phyloP scores from a whole-genome alignment of 2,797 vertebrate species.

The Protonibea diacanthus region DNA sequence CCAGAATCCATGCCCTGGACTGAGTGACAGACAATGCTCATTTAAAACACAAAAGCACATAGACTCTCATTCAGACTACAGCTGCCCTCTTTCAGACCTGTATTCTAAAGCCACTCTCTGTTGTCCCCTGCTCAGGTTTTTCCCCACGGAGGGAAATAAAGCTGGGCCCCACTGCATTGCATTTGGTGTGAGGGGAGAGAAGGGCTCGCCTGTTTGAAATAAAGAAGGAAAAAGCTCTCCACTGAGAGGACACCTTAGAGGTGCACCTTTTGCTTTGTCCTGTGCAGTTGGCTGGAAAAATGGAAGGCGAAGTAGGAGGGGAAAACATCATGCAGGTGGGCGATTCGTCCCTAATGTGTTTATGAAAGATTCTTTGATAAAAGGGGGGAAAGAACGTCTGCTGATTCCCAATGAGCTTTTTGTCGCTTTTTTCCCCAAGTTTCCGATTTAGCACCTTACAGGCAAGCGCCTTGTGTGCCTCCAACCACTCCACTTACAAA shows the following conservation, averaged over 20 bases:
- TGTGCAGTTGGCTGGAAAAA: conserved; percentile 89
- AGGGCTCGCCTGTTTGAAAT: conserved; percentile 87
- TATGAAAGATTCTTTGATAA: conserved; percentile 89
- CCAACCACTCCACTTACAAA: conserved; percentile 69
- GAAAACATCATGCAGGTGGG: conserved; percentile 93
- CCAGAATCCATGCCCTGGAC: conserved; percentile 68
- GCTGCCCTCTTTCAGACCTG: conserved; percentile 95
- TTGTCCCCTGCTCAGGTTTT: conserved; percentile 91
- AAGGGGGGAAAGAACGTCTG: conserved; percentile 74
- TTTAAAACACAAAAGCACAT: conserved; percentile 98
- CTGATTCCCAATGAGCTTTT: conserved; percentile 85
- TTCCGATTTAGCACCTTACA: conserved; percentile 78
- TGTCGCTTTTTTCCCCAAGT: conserved; percentile 82
- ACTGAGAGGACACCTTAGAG: conserved; percentile 93
- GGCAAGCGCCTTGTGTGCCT: conserved; percentile 63
- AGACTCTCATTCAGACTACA: conserved; percentile 96
- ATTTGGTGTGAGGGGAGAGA: conserved; percentile 92
- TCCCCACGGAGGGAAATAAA: conserved; percentile 85
- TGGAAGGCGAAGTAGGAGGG: conserved; percentile 88
- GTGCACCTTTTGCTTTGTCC: conserved; percentile 91
- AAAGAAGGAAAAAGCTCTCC: conserved; percentile 80
- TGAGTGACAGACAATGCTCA: conserved; percentile 95
- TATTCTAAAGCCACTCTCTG: conserved; percentile 92
- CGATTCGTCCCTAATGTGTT: conserved; percentile 85
- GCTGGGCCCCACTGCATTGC: conserved; percentile 89